Evolutionary conservation across 2,888 invertebrate genomes (phyloP), one percentile per base, ranked within the genome.

Genomic region (Eilema sororculum): DNA sequence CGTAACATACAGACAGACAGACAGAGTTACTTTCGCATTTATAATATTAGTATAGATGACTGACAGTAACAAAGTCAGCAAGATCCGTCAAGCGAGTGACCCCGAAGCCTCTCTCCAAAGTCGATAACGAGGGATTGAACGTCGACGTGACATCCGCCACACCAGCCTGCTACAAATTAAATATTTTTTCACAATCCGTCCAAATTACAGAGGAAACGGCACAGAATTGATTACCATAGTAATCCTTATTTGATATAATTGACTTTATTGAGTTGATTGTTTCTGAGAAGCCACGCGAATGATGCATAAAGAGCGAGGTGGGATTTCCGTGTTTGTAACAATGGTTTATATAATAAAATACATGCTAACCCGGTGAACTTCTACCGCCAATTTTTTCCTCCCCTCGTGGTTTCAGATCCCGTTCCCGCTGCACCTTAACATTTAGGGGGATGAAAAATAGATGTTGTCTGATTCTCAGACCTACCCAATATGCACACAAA

Each of bases 101-200:
- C 84, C 85, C 85, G 75, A 85, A 80, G 76, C 72, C 62, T 64
- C 52, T 77, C 75, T 71, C 78, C 78, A 78, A 77, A 61, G 57
- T 56, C 69, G 64, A 77, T 85, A 86, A 87, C 83, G 78, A 86
- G 82, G 78, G 72, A n/a, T 28, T 64, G 59, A n/a, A n/a, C n/a
- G n/a, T n/a, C n/a, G 73, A 87, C 87, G 87, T 87, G 87, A 87
- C 86, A 84, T 87, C 87, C 86, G 85, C 82, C 41, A 16, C 67
- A 61, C 30, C 64, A 72, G 56, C 65, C 77, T 73, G 69, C 76
- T 69, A 75, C 77, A 73, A 77, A 79, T 79, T 69, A 73, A 64
- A 68, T 52, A 20, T 71, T 82, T 71, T 73, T 74, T 75, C 64
- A 67, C 64, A 63, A 73, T 66, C 68, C 60, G 73, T 74, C 71